These are phyloP conservation scores for Allophyes oxyacanthae DNA, from an alignment of 2,888 invertebrate species.

Conservation along the genomic window DNA sequence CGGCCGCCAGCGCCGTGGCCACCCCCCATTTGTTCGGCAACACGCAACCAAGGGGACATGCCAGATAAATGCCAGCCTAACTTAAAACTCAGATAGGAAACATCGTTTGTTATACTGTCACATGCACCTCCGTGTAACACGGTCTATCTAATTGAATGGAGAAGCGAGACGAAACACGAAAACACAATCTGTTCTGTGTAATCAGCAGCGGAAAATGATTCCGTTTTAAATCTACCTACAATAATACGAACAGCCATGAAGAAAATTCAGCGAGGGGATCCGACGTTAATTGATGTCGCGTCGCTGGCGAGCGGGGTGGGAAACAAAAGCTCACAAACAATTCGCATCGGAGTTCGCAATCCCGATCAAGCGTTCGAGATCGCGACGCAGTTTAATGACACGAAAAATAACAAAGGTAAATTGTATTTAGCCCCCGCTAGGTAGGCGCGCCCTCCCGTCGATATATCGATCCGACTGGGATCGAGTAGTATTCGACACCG, in stretches of 20 bases:
- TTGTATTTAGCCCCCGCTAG: constrained; percentile 86
- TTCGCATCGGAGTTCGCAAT: constrained; percentile 88
- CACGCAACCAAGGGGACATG: constrained; percentile 78
- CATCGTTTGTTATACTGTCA: constrained; percentile 67
- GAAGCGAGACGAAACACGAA: constrained; percentile 55
- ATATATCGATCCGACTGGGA: constrained; percentile 79
- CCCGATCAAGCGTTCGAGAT: constrained; percentile 87
- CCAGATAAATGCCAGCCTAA: constrained; percentile 75
- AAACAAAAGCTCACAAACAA: constrained; percentile 89
- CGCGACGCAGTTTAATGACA: constrained; percentile 89
- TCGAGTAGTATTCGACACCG: constrained; percentile 76
- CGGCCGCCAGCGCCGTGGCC: constrained; percentile 70
- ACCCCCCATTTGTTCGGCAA: constrained; percentile 77
- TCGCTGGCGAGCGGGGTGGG: constrained; percentile 83
- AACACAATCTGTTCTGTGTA: constrained; percentile 62
- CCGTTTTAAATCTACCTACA: constrained; percentile 78
- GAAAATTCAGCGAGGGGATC: constrained; percentile 83
- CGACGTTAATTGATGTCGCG: constrained; percentile 89
- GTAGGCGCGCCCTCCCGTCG: constrained; percentile 78
- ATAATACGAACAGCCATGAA: constrained; percentile 78
- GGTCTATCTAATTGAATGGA: constrained; percentile 55
- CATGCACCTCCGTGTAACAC: constrained; percentile 58
- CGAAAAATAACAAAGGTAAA: constrained; percentile 90
- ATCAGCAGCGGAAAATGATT: constrained; percentile 71
- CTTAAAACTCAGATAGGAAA: constrained; percentile 72